Base-by-base conservation (phyloP, 2,888 invertebrate genomes). In the Sarcophaga rosellei region DNA sequence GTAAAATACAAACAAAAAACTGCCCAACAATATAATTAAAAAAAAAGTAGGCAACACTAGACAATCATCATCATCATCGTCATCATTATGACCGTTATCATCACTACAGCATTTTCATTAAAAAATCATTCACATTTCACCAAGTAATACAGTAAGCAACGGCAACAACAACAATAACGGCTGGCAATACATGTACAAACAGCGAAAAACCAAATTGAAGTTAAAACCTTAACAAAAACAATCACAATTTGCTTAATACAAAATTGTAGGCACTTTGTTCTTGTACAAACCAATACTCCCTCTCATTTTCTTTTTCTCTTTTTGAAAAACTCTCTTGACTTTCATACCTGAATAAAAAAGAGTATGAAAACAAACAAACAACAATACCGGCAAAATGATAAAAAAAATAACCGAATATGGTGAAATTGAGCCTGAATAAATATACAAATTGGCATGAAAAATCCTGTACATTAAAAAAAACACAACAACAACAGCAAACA, bases 401-500 rank as follows among this genome's bases (percentile, higher is more conserved):
- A 2, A 75, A 84, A 77, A 53, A 17, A 53, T 53, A 15, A 82
- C 80, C 85, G 85, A 87, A 87, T 84, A 84, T 85, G 77, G 79
- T 80, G 82, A 87, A 87, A 87, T 87, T 87, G 87, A 84, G 87
- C 87, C 85, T 87, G 85, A 87, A 87, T 87, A 87, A 87, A 87
- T 87, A 85, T 70, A 86, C 86, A 86, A 86, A 86, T 86, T 86
- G 86, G 84, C 84, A 86, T 84, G 81, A 83, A 77, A 74, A 85
- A 70, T 35, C 10, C 35, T 35, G 35, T 35, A 10, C 25, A 77
- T 74, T 66, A 66, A 66, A 45, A 76, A 62, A 62, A 44, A 0
- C 77, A 66, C 62, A 69, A 57, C 63, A n/a, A 62, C 59, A 53
- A 53, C 53, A 4, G 1, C 12, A 53, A 53, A 15, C 15, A 53